Evolutionary conservation across 2,113 vertebrate species (phyloP), one percentile per base, ranked within the genome.

Genomic region (Indri indri): DNA sequence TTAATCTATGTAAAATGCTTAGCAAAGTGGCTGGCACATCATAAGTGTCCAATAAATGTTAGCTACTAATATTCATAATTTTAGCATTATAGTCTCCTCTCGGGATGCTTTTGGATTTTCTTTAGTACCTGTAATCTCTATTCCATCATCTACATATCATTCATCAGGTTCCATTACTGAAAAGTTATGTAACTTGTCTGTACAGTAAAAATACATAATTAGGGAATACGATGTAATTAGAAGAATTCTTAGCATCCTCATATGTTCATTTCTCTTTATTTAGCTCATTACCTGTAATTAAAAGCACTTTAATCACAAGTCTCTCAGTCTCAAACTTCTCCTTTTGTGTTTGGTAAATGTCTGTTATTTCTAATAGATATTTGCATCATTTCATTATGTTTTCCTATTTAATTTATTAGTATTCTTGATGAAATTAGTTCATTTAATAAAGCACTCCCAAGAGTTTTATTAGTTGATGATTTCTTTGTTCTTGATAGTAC

Each of bases 401-500:
- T 82, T 63, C 54, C 61, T 52, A 61, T 59, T 96, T 92, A 52
- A 74, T 84, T 54, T 80, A 93, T 96, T 89, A 80, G 34, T 71
- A 71, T 90, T 95, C 40, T 92, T 91, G n/a, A 17, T 57, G 77
- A 94, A 68, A 83, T 80, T 74, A 87, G 57, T 91, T 89, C 59
- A 95, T 92, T 82, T 97, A 59, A 80, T 87, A 79, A 66, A 90
- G 30, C 0, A 57, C 23, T 97, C 84, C 71, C 89, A 9, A 42
- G 95, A 96, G 59, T 92, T 97, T 95, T 97, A 94, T 92, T 95
- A 96, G 81, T 92, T 76, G 81, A 86, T 82, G 57, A 93, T 88
- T 94, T 97, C 83, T 95, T 96, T 97, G 93, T 97, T 98, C 98
- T 95, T 98, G 96, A 97, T 97, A 96, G 97, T 97, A 98, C 90